Base-by-base conservation (phyloP, 2,888 invertebrate species). In the Cerastis rubricosa region DNA sequence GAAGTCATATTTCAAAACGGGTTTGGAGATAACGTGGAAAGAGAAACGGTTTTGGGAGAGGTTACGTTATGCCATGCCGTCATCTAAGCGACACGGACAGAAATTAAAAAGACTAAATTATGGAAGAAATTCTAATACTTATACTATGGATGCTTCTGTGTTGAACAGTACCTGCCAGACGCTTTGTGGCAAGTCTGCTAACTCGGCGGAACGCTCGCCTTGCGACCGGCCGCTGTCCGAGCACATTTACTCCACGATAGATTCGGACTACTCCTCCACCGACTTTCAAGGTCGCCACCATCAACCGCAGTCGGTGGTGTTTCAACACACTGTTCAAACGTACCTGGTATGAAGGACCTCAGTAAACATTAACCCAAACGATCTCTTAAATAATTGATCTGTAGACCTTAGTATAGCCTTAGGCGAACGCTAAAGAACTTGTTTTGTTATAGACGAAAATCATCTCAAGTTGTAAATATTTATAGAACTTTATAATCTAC, bases 21-120 rank as follows among this genome's bases (percentile, higher is more conserved):
- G 98, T 93, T 98, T 98, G 84, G 97, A 98, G 88, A 97, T 99
- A 90, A 97, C 98, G 89, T 98, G 98, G 98, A 98, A 98, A 92
- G 99, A 99, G 96, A 98, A 98, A 93, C 97, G 99, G 90, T 99
- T 99, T 97, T 99, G 99, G 99, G 99, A 99, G 94, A 98, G 99
- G 93, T 97, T 99, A 90, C 97, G 98, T 89, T 99, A 98, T 94
- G 98, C 98, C 81, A 98, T 99, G 97, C 99, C 99, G 80, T 98
- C 98, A 89, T 98, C 98, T 88, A 97, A 98, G 92, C 97, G 98
- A 85, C 97, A 95, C 92, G 95, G 96, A 80, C 96, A 96, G 87
- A 96, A 96, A 93, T 93, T 96, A 89, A 96, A 97, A 92, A 97
- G 97, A 90, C 96, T 96, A 85, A 97, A 98, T 91, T 98, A 98